Evolutionary conservation across 2,888 invertebrate genomes (phyloP).

Genomic region (Drosophila colorata): DNA sequence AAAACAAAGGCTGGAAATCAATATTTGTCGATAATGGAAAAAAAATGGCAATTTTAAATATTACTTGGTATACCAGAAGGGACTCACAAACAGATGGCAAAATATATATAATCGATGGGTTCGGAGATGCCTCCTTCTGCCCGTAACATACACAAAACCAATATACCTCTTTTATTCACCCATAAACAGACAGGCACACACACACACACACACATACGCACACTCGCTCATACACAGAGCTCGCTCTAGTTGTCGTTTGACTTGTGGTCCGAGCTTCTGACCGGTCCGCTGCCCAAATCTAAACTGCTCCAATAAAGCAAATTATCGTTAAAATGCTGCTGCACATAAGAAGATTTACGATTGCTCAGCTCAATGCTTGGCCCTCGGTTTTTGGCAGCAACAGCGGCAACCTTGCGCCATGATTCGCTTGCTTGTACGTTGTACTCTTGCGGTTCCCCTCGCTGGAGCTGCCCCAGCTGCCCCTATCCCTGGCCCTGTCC

Average conservation of each 20-base stretch:
- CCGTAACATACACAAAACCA: not conserved
- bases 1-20: too few species aligned
- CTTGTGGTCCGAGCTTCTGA: slow-evolving; percentile 49
- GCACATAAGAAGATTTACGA: slow-evolving; percentile 82
- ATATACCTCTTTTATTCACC: not conserved
- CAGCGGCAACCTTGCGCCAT: slow-evolving; percentile 44
- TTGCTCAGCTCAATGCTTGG: slow-evolving; percentile 71
- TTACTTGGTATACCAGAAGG: too few species aligned
- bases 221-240: slow-evolving; percentile 14
- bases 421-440: slow-evolving; percentile 53
- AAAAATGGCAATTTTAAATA: too few species aligned
- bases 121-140: not conserved
- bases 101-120: too few species aligned
- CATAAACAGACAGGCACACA: not conserved
- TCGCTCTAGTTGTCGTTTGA: slow-evolving; percentile 69
- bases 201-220: slow-evolving; percentile 27
- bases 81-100: too few species aligned
- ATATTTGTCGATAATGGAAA: too few species aligned
- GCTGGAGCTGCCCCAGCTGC: too few species aligned
- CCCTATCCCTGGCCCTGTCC: not conserved
- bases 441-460: slow-evolving; percentile 59
- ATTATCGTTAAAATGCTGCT: slow-evolving; percentile 81
- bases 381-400: slow-evolving; percentile 50
- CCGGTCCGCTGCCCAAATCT: slow-evolving; percentile 72
- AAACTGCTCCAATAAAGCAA: slow-evolving; percentile 81